Base-by-base conservation (phyloP, 2,888 invertebrate species). In the Odontocerum albicorne region DNA sequence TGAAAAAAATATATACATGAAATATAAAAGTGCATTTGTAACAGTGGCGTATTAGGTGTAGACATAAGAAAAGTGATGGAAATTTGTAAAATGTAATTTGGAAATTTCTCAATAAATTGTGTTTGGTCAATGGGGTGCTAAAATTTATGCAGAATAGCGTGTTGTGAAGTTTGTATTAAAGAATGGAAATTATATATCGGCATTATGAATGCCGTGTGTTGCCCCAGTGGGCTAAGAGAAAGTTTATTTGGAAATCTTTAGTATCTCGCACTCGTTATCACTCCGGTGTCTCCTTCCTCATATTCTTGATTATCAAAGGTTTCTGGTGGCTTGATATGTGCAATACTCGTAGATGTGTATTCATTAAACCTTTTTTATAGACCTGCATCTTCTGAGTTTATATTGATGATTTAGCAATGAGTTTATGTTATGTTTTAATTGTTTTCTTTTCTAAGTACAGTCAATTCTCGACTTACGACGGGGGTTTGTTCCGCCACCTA, bases 151-250 rank as follows among this genome's bases (percentile, higher is more conserved):
- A 45, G 20, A 33, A 19, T 19, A 33, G 33, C 33, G 20, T 45
- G 45, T 45, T 22, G 35, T 47, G 35, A 36, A 10, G 38, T 22
- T 36, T 21, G 47, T 33, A 21, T 47, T 27, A 16, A 36, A 15
- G 15, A 7, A 15, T 36, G 36, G 10, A 22, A 21, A 35, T 16
- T n/a, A 15, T 47, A 15, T 36, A 10, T 43, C 15, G 31, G 17
- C 43, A 43, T 27, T 27, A 27, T 15, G n/a, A 15, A 13, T 43
- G 15, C 7, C 10, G 16, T 7, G 19, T 19, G n/a, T 21, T 42
- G 4, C 40, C 27, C 10, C 20, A n/a, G 4, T 12, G n/a, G 40
- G 40, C 16, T n/a, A 13, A 16, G 31, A 27, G 15, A 31, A 16
- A 15, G 43, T 43, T 42, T 42, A 4, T 39, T 22, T 42, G 42